These are phyloP conservation scores for Onychorhynchus coronatus DNA, from an alignment of 2,113 vertebrate genomes.

Conservation along the genomic window DNA sequence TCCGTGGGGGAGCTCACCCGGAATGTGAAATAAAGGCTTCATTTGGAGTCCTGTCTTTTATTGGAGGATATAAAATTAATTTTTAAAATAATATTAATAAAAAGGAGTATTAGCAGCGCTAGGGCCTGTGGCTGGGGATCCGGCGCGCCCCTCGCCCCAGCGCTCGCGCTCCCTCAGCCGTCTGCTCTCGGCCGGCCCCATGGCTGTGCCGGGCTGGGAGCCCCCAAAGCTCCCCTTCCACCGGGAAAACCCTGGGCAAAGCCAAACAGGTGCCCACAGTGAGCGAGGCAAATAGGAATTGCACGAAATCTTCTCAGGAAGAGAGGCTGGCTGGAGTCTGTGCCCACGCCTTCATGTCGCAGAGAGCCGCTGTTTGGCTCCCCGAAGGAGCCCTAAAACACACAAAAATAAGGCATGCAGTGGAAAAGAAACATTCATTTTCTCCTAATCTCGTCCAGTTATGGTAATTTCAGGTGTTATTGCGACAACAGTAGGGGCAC, in stretches of 20 bases:
- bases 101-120: background rate
- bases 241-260: fast-evolving
- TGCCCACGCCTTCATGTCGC: background rate
- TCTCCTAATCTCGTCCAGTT: background rate
- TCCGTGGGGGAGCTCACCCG: background rate
- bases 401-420: background rate
- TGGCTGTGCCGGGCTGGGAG: background rate
- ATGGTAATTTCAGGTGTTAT: background rate
- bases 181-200: background rate
- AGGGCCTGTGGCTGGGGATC: background rate
- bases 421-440: background rate
- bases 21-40: fast-evolving
- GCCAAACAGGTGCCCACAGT: fast-evolving
- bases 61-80: background rate
- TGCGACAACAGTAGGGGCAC: background rate
- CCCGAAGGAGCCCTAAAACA: background rate
- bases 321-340: background rate
- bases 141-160: fast-evolving
- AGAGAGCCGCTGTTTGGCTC: background rate
- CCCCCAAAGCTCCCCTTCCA: fast-evolving
- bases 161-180: fast-evolving
- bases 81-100: background rate
- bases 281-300: too few species aligned
- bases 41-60: background rate
- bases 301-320: background rate